These are phyloP conservation scores for Aphidoletes aphidimyza DNA, from an alignment of 2,888 invertebrate genomes.

Conservation along the genomic window DNA sequence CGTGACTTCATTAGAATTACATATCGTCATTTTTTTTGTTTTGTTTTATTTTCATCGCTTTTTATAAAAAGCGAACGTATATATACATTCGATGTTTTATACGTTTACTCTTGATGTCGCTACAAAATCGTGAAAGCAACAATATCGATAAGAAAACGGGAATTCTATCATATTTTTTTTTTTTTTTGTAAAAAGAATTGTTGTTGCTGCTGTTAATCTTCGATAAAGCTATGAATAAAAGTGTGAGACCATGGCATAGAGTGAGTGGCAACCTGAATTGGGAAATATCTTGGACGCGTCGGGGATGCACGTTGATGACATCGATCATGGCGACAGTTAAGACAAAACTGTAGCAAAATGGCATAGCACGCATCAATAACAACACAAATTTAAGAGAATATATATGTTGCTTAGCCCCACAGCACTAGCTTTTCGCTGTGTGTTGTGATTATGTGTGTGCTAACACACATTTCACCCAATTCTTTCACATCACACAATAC, in stretches of 20 bases:
- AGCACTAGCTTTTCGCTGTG: no score
- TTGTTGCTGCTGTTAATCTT: neutral
- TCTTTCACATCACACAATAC: neutral
- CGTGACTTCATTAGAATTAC: slow-evolving; percentile 16
- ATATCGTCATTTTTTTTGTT: neutral
- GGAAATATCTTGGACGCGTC: neutral
- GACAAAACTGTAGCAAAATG: no score
- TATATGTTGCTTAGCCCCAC: no score
- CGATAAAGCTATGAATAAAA: slow-evolving; percentile 8
- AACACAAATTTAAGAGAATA: no score
- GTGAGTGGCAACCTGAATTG: neutral
- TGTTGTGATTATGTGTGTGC: neutral
- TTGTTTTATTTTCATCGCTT: neutral
- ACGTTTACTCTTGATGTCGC: no score
- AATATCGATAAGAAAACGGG: neutral
- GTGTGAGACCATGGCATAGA: no score
- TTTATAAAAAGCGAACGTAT: no score
- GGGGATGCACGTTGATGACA: neutral
- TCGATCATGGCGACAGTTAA: neutral
- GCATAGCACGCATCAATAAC: no score
- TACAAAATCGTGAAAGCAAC: no score
- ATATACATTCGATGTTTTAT: no score
- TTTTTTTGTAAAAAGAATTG: neutral
- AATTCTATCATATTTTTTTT: neutral
- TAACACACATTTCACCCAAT: no score